A percentile compares a stretch with the other conserved stretches of the same genome.
These are phyloP conservation scores for Rousettus madagascariensis DNA, from an alignment of 2,797 vertebrate species.

Conservation along the genomic window DNA sequence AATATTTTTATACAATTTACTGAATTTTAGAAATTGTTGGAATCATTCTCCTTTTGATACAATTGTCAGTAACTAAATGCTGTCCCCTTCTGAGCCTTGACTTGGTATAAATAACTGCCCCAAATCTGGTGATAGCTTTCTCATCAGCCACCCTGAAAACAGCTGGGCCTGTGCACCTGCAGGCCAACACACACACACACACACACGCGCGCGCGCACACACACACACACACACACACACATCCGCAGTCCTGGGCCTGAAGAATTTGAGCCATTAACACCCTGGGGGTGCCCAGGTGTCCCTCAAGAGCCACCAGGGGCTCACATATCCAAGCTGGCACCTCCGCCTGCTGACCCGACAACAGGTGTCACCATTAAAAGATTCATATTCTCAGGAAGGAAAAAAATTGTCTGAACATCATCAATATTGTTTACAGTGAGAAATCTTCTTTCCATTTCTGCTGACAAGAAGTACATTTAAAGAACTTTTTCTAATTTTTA, in stretches of 20 bases:
- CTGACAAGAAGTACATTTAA: not conserved
- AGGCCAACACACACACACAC: not conserved
- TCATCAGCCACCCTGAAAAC: not conserved
- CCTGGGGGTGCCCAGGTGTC: not conserved
- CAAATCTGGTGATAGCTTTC: not conserved
- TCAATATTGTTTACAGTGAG: not conserved
- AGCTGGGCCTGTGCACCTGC: fast-evolving
- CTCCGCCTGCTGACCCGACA: not conserved
- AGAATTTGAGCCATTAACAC: not conserved
- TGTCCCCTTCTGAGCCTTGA: not conserved
- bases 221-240: too few species aligned
- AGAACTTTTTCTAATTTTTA: not conserved
- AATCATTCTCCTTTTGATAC: not conserved
- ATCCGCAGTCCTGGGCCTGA: not conserved
- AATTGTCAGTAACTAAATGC: not conserved
- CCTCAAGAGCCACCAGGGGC: not conserved
- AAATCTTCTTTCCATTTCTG: not conserved
- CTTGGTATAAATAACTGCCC: not conserved
- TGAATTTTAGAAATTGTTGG: not conserved
- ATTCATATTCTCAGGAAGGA: not conserved
- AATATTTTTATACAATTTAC: not conserved
- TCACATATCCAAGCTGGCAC: not conserved
- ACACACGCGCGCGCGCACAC: not conserved
- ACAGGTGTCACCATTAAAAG: not conserved
- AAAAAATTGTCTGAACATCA: not conserved